phyloP scores from a whole-genome alignment of 2,888 invertebrate genomes.

The Idaea aversata region DNA sequence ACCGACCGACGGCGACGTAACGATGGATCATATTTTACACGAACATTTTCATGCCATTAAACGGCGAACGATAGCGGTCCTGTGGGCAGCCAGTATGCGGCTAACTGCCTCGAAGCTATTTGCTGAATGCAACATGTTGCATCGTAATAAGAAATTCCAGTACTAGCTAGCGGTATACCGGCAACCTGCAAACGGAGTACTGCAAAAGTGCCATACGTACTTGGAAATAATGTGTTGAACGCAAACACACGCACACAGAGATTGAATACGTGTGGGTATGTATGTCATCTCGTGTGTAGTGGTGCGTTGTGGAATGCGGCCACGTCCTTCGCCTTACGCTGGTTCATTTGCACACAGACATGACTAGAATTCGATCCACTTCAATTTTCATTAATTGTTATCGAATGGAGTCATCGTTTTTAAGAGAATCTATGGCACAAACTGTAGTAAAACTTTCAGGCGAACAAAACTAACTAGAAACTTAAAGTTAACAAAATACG shows the following conservation, averaged over 20 bases:
- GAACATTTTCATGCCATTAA: slow-evolving; percentile 27
- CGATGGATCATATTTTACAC: slow-evolving; percentile 26
- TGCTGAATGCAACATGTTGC: slow-evolving; percentile 56
- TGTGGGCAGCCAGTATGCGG: slow-evolving; percentile 34
- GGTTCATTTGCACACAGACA: slow-evolving; percentile 75
- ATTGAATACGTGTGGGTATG: slow-evolving; percentile 60
- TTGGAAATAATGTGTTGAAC: slow-evolving; percentile 50
- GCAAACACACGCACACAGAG: slow-evolving; percentile 46
- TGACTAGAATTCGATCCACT: slow-evolving; percentile 54
- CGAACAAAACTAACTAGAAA: background rate
- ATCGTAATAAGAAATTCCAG: slow-evolving; percentile 63
- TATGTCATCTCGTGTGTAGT: slow-evolving; percentile 67
- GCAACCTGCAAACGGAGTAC: slow-evolving; percentile 43
- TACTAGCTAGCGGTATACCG: slow-evolving; percentile 51
- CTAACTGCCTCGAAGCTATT: slow-evolving; percentile 45
- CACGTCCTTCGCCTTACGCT: slow-evolving; percentile 76
- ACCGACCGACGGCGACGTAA: slow-evolving; percentile 20
- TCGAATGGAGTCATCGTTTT: slow-evolving; percentile 44
- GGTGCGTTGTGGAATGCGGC: slow-evolving; percentile 74
- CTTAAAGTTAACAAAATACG: background rate
- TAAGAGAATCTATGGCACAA: slow-evolving; percentile 13
- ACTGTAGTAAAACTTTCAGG: background rate
- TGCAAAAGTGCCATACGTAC: slow-evolving; percentile 62
- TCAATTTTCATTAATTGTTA: slow-evolving; percentile 67
- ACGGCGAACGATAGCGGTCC: slow-evolving; percentile 34